Evolutionary conservation across 2,113 vertebrate genomes (phyloP).

Genomic region (Microtus montanus): DNA sequence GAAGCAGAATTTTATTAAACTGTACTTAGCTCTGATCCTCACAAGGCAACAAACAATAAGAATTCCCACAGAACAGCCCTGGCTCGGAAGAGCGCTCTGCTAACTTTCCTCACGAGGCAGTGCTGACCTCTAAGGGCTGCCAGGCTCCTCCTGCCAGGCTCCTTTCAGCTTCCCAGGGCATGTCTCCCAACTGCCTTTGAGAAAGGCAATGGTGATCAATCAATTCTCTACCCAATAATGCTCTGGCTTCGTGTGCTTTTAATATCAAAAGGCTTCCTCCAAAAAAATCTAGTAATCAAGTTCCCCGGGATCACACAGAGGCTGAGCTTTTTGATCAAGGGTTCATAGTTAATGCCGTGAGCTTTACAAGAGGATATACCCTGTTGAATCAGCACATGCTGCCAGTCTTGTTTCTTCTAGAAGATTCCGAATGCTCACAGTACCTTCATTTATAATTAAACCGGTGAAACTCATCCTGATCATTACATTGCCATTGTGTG

Average conservation of each 20-base stretch:
- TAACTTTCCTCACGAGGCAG: background rate
- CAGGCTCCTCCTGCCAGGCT: constrained; percentile 17
- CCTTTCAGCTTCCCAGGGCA: constrained; percentile 17
- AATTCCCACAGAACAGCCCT: background rate
- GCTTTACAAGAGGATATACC: constrained; percentile 64
- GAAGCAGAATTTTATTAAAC: constrained; percentile 68
- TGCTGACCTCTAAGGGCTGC: constrained; percentile 28
- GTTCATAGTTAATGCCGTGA: constrained; percentile 71
- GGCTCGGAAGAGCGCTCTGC: fast-evolving
- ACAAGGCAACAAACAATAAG: background rate
- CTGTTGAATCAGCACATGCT: constrained; percentile 73
- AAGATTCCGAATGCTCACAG: constrained; percentile 62
- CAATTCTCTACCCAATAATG: constrained; percentile 78
- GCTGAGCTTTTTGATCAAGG: constrained; percentile 79
- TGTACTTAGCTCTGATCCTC: constrained; percentile 18
- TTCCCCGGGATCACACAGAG: constrained; percentile 73
- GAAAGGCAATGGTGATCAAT: constrained; percentile 78
- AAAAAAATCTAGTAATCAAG: constrained; percentile 66
- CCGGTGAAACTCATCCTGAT: background rate
- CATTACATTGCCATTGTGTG: background rate
- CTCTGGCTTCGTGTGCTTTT: constrained; percentile 74
- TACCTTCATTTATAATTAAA: constrained; percentile 44
- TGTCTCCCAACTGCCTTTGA: constrained; percentile 74
- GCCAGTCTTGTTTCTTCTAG: constrained; percentile 55
- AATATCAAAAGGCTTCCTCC: constrained; percentile 78